Evolutionary conservation across 2,888 invertebrate genomes (phyloP).

Genomic region (Tortricodes alternella): DNA sequence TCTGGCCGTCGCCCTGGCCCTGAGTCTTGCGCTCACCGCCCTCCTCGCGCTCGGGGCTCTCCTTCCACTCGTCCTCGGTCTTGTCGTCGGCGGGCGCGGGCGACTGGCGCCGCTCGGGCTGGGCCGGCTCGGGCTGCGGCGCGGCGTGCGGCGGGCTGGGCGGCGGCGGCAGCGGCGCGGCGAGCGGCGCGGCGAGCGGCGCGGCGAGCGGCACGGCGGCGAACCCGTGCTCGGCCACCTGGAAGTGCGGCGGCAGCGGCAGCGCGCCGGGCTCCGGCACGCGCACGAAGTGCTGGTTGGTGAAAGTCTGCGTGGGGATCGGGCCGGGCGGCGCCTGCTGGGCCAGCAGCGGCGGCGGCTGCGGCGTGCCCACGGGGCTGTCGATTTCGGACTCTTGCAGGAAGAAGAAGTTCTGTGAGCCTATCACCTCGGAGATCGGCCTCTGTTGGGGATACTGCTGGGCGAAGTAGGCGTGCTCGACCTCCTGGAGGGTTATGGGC

Average conservation of each 20-base stretch:
- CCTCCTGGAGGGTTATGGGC: constrained; percentile 83
- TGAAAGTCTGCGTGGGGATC: constrained; percentile 92
- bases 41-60: constrained; percentile 64
- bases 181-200: constrained; percentile 66
- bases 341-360: constrained; percentile 62
- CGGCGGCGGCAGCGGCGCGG: constrained; percentile 72
- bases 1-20: constrained; percentile 72
- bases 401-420: constrained; percentile 90
- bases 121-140: constrained; percentile 37
- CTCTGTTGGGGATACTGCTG: constrained; percentile 81
- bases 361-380: constrained; percentile 85
- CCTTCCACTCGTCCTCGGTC: constrained; percentile 60
- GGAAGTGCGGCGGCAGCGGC: constrained; percentile 80
- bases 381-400: constrained; percentile 96
- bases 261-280: constrained; percentile 80
- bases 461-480: constrained; percentile 85
- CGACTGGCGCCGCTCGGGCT: constrained; percentile 45
- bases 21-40: constrained; percentile 60
- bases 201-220: constrained; percentile 60
- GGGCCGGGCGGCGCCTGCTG: constrained; percentile 67
- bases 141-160: constrained; percentile 44
- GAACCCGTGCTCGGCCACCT: constrained; percentile 80
- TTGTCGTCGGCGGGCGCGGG: constrained; percentile 51
- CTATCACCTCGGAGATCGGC: constrained; percentile 89
- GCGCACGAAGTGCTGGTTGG: constrained; percentile 89